phyloP scores from a whole-genome alignment of 1,140 invertebrate genomes.

The Dysdera silvatica region DNA sequence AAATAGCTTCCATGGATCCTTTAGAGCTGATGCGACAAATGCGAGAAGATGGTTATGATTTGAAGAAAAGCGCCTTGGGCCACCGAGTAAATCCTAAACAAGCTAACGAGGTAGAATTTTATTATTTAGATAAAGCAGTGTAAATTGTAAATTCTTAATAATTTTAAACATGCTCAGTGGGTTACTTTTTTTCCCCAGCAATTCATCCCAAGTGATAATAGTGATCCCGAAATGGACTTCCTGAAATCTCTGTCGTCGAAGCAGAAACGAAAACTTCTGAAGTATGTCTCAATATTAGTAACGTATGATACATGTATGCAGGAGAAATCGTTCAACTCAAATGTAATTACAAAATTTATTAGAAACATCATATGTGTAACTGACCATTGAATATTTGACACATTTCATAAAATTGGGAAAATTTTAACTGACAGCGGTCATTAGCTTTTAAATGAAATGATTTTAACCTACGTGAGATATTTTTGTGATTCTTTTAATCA shows the following conservation, averaged over 20 bases:
- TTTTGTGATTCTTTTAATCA: too few relatives aligned
- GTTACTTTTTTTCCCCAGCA: slow-evolving; percentile 35
- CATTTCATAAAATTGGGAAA: neutral
- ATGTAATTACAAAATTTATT: neutral
- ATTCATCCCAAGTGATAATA: slow-evolving; percentile 45
- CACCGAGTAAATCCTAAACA: slow-evolving; percentile 52
- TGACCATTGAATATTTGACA: neutral
- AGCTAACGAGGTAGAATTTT: slow-evolving; percentile 44
- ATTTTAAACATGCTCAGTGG: neutral
- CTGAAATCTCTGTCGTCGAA: slow-evolving; percentile 73
- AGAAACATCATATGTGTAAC: neutral
- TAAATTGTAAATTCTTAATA: neutral
- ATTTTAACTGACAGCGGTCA: neutral
- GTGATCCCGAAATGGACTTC: slow-evolving; percentile 60
- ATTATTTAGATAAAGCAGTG: neutral
- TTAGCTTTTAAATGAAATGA: neutral
- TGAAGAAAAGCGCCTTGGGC: slow-evolving; percentile 66
- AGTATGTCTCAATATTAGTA: neutral
- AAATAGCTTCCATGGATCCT: slow-evolving; percentile 51
- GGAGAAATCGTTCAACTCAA: neutral
- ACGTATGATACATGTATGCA: neutral
- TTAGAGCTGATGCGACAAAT: slow-evolving; percentile 76
- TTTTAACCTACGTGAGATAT: neutral
- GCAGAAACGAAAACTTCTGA: slow-evolving; percentile 82
- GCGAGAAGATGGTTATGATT: slow-evolving; percentile 79